Evolutionary conservation across 2,888 invertebrate species (phyloP).

Genomic region (Crioceris asparagi): DNA sequence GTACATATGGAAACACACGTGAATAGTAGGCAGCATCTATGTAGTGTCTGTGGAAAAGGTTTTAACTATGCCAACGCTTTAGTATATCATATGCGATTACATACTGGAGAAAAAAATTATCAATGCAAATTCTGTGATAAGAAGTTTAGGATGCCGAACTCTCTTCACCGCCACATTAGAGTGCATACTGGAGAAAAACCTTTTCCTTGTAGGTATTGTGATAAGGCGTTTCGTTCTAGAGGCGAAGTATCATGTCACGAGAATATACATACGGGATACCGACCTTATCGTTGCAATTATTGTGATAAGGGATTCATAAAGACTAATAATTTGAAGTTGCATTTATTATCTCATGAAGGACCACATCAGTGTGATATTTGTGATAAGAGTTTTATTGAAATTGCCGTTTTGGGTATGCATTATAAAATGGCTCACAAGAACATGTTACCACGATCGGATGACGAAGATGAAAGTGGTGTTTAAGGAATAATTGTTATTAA

Average conservation of each 20-base stretch:
- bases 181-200: slow-evolving; percentile 72
- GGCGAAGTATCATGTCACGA: slow-evolving; percentile 37
- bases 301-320: slow-evolving; percentile 39
- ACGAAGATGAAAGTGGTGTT: slow-evolving; percentile 2
- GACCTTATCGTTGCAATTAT: slow-evolving; percentile 36
- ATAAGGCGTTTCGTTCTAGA: slow-evolving; percentile 66
- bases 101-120: slow-evolving; percentile 25
- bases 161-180: slow-evolving; percentile 65
- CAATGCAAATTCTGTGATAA: slow-evolving; percentile 24
- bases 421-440: slow-evolving; percentile 20
- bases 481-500: too few species aligned
- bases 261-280: slow-evolving; percentile 39
- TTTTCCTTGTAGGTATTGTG: slow-evolving; percentile 63
- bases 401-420: slow-evolving; percentile 21
- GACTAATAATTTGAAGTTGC: slow-evolving; percentile 35
- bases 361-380: slow-evolving; percentile 23
- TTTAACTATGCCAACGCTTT: slow-evolving; percentile 64
- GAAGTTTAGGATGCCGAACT: slow-evolving; percentile 22
- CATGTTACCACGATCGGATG: slow-evolving; percentile 5
- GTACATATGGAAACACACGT: slow-evolving; percentile 69
- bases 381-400: slow-evolving; percentile 17
- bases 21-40: slow-evolving; percentile 63
- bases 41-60: slow-evolving; percentile 70
- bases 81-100: slow-evolving; percentile 26
- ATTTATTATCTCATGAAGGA: slow-evolving; percentile 41